Base-by-base conservation (phyloP, 1,140 invertebrate species). In the Lepeophtheirus salmonis region DNA sequence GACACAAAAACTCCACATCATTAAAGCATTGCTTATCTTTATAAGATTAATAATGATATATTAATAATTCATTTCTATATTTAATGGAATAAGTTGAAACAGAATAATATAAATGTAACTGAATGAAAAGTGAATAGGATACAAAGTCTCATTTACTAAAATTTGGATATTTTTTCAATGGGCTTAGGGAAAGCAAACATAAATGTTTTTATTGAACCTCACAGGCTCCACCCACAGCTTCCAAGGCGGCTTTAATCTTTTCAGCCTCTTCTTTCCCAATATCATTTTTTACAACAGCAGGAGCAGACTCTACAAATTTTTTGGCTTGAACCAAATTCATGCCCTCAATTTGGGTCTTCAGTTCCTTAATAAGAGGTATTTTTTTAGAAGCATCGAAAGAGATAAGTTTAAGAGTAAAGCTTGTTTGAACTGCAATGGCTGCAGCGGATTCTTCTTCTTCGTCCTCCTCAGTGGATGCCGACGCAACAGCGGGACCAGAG, bases 321-420 rank as follows among this genome's bases (percentile, higher is more conserved):
- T 98, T 99, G 0, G 95, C 92, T 80, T 97, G 78, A 6, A 98
- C 94, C 64, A 98, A 78, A 75, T 98, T 98, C 76, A 89, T 89
- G 52, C 89, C 89, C 69, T 91, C 85, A 25, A 97, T 69, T 49
- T 89, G 69, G 66, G 72, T 79, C 69, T 97, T 97, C 0, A 97
- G 78, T 78, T 96, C 89, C 74, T 98, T 98, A 62, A 98, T 97
- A 0, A 98, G 70, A 26, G 86, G 78, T 22, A 97, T 84, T 74
- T 98, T 98, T 69, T 97, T 89, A 67, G 83, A 82, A 0, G 90
- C 86, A 72, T 97, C 88, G 72, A 85, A 97, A 69, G 84, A 86
- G 1, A 78, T 79, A 64, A 98, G 72, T 75, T 94, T 97, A 0
- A 96, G 80, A 6, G 76, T 78, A 66, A 84, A 87, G 23, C 72